Base-by-base conservation (phyloP, 2,113 vertebrate genomes). In the Arenaria interpres region DNA sequence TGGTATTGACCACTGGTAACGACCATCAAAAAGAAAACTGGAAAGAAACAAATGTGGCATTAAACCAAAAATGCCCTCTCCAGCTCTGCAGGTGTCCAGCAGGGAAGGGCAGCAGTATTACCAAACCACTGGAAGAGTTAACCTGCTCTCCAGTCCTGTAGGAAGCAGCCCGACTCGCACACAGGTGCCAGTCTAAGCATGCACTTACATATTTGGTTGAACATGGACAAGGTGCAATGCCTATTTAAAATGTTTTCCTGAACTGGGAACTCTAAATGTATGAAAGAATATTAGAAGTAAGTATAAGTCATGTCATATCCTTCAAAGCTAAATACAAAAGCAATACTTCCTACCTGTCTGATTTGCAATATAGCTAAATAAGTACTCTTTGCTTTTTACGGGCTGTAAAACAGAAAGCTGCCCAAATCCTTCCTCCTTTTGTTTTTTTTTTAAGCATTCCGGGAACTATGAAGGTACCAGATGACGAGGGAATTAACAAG, bases 1-100 rank as follows among this genome's bases (percentile, higher is more conserved):
- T 46, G 8, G 9, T 60, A 39, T 0, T 48, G 32, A 9, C 32
- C 37, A 5, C 60, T 28, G 51, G 50, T 22, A 14, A 15, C 0
- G 27, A 24, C 30, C 10, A 46, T 18, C 32, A 22, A 60, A 59
- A 54, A 77, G 39, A 43, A 79, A 66, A 43, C 3, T 14, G 50
- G 77, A 41, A 66, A 84, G 50, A 25, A 41, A 23, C n/a, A 75
- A 85, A 72, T 7, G 48, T 48, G 39, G 39, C 53, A 35, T n/a
- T 41, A 15, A 79, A 89, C 10, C 9, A 46, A 46, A 85, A 46
- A 4, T 3, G 0, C 48, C 28, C 20, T 56, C 69, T 53, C 20
- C 5, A 53, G 60, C 7, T 33, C 48, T n/a, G 67, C 12, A 22
- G 23, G 24, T 15, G 43, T 45, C 43, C 30, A 24, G 46, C 33